Evolutionary conservation across 2,113 vertebrate species (phyloP), one percentile per base, ranked within the genome.

Genomic region (Peromyscus maniculatus): DNA sequence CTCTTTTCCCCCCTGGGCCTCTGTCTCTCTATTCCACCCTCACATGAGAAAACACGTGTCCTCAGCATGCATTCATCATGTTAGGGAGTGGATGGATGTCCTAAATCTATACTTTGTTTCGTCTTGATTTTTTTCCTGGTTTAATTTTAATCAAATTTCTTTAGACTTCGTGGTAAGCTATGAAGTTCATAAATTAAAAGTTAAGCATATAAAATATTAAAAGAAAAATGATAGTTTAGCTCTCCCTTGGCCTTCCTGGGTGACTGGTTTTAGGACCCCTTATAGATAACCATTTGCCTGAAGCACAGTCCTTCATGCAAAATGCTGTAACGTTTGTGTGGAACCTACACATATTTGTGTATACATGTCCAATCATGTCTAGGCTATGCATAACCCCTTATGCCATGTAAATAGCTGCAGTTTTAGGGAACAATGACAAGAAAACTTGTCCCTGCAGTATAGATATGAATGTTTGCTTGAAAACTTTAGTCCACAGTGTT

Each of bases 131-230:
- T 26, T 94, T 55, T 79, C 74, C 24, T 46, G 57, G n/a, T 15
- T 69, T 67, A 39, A 89, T 46, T 84, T 95, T 95, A 93, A 94
- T 49, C 49, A 49, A 1, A 67, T 66, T 96, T 80, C 24, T 89
- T 89, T 74, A 75, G 91, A 39, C 24, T 64, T 62, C 28, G 82
- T 24, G 39, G 12, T 83, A 83, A 92, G 77, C 36, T 33, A 11
- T 36, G 15, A 55, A 67, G 7, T 88, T 10, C n/a, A 5, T 62
- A 24, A 55, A 90, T 91, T 59, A 88, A 71, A 36, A 52, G 7
- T n/a, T 72, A 36, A 52, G 13, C 3, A 39, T 28, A 72, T 72
- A 52, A 87, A 92, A 86, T 80, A 49, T 43, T 91, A 31, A 43
- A 95, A 80, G 49, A 13, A 55, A 21, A 89, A 52, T 11, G 62